Conservation (phyloP, 1,140 invertebrate species). For the Drosophila bipectinata region DNA sequence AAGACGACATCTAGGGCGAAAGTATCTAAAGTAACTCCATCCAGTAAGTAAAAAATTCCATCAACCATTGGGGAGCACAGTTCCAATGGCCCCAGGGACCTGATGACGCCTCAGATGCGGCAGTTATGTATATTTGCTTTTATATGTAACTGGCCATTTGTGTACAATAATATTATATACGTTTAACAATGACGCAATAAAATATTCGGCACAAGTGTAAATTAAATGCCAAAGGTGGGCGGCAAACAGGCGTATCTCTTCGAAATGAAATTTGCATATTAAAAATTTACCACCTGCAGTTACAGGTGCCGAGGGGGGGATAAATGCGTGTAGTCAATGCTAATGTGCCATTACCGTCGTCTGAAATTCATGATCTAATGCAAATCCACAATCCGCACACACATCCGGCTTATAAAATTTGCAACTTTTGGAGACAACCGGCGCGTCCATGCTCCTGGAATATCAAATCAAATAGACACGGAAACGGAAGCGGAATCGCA, state of each 20-base stretch:
- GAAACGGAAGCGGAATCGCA: neutral
- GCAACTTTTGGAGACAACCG: slow-evolving; percentile 76
- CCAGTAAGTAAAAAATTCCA: neutral
- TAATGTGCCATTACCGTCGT: slow-evolving; percentile 76
- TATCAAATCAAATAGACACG: neutral
- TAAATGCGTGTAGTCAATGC: slow-evolving; percentile 78
- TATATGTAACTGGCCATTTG: slow-evolving; percentile 72
- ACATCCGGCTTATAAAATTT: slow-evolving; percentile 75
- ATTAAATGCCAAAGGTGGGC: slow-evolving; percentile 59
- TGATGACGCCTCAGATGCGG: neutral
- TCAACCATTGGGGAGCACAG: slow-evolving; percentile 1
- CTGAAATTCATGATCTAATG: slow-evolving; percentile 78
- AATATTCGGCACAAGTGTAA: slow-evolving; percentile 78
- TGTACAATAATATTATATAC: slow-evolving; percentile 63
- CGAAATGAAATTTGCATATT: slow-evolving; percentile 68
- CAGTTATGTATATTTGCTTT: slow-evolving; percentile 35
- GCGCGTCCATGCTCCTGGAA: slow-evolving; percentile 14
- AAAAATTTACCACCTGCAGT: slow-evolving; percentile 80
- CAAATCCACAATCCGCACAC: slow-evolving; percentile 70
- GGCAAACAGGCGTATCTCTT: neutral
- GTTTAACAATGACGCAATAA: slow-evolving; percentile 55
- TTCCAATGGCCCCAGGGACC: neutral
- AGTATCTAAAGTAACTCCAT: slow-evolving; percentile 7
- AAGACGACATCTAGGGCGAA: neutral
- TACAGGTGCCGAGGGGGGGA: slow-evolving; percentile 17